Conservation (phyloP, 2,888 invertebrate genomes). For the Oxystoma pomonae region DNA sequence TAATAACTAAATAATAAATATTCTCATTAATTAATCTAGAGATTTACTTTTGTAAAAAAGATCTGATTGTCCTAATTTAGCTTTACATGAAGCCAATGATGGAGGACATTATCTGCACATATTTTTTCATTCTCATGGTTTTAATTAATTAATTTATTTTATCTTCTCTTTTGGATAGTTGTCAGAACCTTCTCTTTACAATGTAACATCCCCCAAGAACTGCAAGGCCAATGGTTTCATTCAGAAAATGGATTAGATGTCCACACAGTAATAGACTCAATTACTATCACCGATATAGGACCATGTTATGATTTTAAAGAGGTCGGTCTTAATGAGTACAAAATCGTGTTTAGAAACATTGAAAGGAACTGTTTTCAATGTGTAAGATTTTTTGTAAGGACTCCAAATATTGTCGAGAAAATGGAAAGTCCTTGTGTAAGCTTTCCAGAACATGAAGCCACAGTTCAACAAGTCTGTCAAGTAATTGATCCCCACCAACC, state of each 20-base stretch:
- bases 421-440: not conserved
- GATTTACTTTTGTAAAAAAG: too few relatives aligned
- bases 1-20: too few relatives aligned
- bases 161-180: not conserved
- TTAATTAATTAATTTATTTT: too few relatives aligned
- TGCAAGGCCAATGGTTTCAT: not conserved
- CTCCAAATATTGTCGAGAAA: not conserved
- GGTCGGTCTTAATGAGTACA: not conserved
- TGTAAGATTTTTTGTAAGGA: not conserved
- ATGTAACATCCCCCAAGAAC: not conserved
- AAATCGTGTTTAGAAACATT: not conserved
- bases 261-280: not conserved
- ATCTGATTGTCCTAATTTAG: too few relatives aligned
- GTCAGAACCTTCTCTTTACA: not conserved
- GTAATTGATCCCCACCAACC: not conserved
- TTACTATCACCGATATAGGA: not conserved
- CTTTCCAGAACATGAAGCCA: constrained; percentile 1
- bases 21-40: too few relatives aligned
- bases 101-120: too few relatives aligned
- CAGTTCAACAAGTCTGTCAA: constrained; percentile 1
- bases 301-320: not conserved
- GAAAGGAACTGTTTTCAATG: constrained; percentile 2
- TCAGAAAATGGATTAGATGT: not conserved
- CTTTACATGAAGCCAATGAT: too few relatives aligned
- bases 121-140: too few relatives aligned